Evolutionary conservation across 2,113 vertebrate species (phyloP).

Genomic region (Damaliscus lunatus): DNA sequence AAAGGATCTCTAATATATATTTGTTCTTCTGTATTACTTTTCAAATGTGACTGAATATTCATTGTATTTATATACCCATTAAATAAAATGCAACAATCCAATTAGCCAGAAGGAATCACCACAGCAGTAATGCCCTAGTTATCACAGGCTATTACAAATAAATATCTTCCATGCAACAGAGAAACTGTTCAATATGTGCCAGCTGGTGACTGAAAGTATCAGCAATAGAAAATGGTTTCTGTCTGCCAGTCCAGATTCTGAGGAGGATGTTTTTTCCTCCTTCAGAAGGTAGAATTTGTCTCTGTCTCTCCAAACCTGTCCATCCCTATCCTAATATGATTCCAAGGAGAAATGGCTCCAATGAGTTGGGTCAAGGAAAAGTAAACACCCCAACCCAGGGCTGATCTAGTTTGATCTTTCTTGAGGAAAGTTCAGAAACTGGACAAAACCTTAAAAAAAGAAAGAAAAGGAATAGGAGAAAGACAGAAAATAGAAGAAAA

Average conservation of each 20-base stretch:
- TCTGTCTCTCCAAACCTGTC: not conserved
- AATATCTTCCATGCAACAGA: not conserved
- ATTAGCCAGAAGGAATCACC: slow-evolving; percentile 22
- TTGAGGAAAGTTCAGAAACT: not conserved
- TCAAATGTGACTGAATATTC: slow-evolving; percentile 4
- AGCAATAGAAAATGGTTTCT: not conserved
- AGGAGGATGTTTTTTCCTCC: not conserved
- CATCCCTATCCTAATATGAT: not conserved
- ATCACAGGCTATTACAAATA: not conserved
- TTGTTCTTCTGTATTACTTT: not conserved
- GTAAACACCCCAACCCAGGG: not conserved
- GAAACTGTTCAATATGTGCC: not conserved
- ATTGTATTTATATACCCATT: not conserved
- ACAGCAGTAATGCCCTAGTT: not conserved
- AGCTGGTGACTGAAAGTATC: not conserved
- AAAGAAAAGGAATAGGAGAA: not conserved
- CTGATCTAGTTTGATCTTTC: not conserved
- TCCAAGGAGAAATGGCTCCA: not conserved
- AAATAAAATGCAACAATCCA: not conserved
- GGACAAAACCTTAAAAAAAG: not conserved
- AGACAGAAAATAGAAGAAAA: not conserved
- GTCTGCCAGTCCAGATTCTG: not conserved
- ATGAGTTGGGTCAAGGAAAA: not conserved
- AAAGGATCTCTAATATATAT: not conserved
- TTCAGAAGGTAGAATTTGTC: not conserved